Evolutionary conservation across 64 coral and sea anemone species (phyloP).

Genomic region (Porites lutea): DNA sequence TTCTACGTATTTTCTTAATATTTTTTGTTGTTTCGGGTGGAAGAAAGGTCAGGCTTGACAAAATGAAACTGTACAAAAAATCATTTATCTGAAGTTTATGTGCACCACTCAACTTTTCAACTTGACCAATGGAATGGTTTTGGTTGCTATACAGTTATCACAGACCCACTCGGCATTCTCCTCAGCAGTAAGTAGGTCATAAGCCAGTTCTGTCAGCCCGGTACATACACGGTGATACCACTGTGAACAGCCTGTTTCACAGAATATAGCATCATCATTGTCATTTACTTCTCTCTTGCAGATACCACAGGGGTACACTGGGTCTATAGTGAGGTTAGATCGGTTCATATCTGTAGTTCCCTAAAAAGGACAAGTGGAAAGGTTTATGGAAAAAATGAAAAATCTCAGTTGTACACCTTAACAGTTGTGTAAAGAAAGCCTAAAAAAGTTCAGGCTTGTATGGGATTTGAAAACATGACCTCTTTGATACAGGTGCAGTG

Average conservation of each 20-base stretch:
- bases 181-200: constrained; percentile 86
- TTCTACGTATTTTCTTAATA: too few relatives aligned
- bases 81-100: too few relatives aligned
- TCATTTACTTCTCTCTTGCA: constrained; percentile 95
- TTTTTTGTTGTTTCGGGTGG: too few relatives aligned
- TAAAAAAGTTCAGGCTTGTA: too few relatives aligned
- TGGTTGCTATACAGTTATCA: constrained; percentile 87
- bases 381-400: background rate
- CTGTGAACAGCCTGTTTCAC: constrained; percentile 95
- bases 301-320: constrained; percentile 93
- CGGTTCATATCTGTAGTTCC: constrained; percentile 38
- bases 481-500: too few relatives aligned
- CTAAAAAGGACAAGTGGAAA: background rate
- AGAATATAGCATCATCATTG: constrained; percentile 97
- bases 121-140: constrained; percentile 96
- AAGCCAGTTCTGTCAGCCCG: constrained; percentile 89
- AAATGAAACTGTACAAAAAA: too few relatives aligned
- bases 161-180: constrained; percentile 97
- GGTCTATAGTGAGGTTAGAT: constrained; percentile 33
- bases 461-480: too few relatives aligned
- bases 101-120: constrained; percentile 62
- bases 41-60: too few relatives aligned
- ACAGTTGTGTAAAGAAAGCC: background rate
- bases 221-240: constrained; percentile 98
- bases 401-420: background rate